Evolutionary conservation across 92 coral and sea anemone genomes (phyloP), one percentile per base, ranked within the genome.

Genomic region (Metridium senile): DNA sequence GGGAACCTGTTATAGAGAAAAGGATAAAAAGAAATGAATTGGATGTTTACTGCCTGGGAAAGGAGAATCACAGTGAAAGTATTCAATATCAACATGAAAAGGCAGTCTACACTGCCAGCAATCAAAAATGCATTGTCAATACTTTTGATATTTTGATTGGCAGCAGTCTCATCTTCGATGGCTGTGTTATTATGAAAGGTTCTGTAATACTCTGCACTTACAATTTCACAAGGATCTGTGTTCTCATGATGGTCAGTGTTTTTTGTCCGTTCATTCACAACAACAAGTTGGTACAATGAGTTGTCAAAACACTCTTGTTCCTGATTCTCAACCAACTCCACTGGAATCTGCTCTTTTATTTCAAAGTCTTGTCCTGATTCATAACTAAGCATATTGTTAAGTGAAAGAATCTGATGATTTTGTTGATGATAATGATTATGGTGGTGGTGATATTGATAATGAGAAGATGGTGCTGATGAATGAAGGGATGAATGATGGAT

Each of bases 191-290:
- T 0, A 20, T 68, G 19, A 70, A 30, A 9, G 27, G 26, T 1
- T 70, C 1, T 33, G 56, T 27, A 56, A 76, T 39, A 4, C 49
- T 4, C 6, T 6, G 6, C 35, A 26, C 80, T 75, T 63, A 63
- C 80, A 77, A 77, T 67, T 27, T 77, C 82, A 53, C 84, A 81
- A 21, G 84, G 59, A n/a, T 72, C 62, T 20, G 35, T 19, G 2
- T 45, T 27, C 35, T 64, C 59, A 11, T 70, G 33, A 11, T 74
- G 35, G 64, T 49, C 74, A 11, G 33, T 28, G 51, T 77, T 54
- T 20, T 65, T 56, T 66, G 75, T 49, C 32, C 64, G 13, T 57
- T 77, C 82, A 1, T 19, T 26, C 0, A 54, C 74, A 3, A 77
- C 72, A n/a, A 77, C 74, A 33, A 77, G 53, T 32, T 35, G 82